Conservation (phyloP, 2,888 invertebrate genomes). For the Pterobdella sp. region DNA sequence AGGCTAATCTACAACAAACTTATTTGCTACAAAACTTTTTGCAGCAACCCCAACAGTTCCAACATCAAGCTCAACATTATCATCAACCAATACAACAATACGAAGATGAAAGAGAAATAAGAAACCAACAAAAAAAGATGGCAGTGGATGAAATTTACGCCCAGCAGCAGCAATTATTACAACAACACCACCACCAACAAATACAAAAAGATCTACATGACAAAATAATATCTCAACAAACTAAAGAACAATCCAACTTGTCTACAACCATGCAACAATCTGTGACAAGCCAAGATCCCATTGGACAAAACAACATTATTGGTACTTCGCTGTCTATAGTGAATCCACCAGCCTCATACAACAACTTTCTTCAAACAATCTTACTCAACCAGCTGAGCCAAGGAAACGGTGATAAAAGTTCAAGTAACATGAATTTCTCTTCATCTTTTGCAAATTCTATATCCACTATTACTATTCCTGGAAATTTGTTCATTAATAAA, state of each 20-base stretch:
- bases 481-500: conserved; percentile 9
- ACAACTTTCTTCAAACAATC: neutral
- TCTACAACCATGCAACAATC: neutral
- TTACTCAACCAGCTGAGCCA: neutral
- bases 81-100: neutral
- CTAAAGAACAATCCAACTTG: neutral
- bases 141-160: conserved; percentile 5
- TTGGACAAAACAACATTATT: neutral
- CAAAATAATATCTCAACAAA: neutral
- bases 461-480: conserved; percentile 8
- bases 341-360: neutral
- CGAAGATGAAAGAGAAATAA: neutral
- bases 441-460: neutral
- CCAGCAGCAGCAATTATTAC: conserved; percentile 28
- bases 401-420: neutral
- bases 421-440: neutral
- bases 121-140: neutral
- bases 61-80: neutral
- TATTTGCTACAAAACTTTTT: neutral
- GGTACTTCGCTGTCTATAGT: too few relatives aligned
- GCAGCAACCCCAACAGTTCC: conserved; percentile 22
- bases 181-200: conserved; percentile 10
- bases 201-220: neutral
- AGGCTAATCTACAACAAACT: neutral
- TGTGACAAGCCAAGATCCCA: neutral